These are phyloP conservation scores for Hypsibius dujardini DNA, from an alignment of 1,140 invertebrate genomes.

Conservation along the genomic window DNA sequence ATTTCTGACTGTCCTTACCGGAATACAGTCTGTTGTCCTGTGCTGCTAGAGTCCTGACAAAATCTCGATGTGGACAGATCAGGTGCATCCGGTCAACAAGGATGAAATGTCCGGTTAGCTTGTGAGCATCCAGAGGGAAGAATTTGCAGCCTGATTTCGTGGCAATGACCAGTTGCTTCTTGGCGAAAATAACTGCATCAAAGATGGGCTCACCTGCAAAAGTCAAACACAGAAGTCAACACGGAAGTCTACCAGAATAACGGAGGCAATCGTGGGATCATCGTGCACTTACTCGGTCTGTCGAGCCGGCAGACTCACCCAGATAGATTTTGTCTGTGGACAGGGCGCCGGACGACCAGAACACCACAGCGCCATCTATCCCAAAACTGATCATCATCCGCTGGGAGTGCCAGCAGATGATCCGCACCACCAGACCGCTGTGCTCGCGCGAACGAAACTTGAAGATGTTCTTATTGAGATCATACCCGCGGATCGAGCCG, in stretches of 20 bases:
- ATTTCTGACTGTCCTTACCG: not conserved
- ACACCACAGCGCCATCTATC: slow-evolving; percentile 1
- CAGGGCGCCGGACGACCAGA: not conserved
- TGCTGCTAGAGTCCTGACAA: not conserved
- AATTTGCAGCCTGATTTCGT: not conserved
- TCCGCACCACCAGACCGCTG: not conserved
- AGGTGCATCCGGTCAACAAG: not conserved
- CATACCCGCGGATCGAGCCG: not conserved
- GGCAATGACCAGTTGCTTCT: not conserved
- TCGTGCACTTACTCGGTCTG: not conserved
- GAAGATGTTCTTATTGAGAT: not conserved
- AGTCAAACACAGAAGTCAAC: slow-evolving; percentile 1
- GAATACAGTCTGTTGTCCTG: not conserved
- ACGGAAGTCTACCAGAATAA: not conserved
- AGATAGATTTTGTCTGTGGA: slow-evolving; percentile 4
- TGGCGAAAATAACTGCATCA: not conserved
- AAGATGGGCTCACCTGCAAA: not conserved
- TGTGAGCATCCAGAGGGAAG: slow-evolving; percentile 5
- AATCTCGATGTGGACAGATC: not conserved
- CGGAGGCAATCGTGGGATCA: not conserved
- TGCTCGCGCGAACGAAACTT: slow-evolving; percentile 13
- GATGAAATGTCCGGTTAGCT: slow-evolving; percentile 7
- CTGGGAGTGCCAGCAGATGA: slow-evolving; percentile 12
- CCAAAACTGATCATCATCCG: slow-evolving; percentile 4
- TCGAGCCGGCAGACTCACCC: slow-evolving; percentile 2